Evolutionary conservation across 2,797 vertebrate genomes (phyloP).

Genomic region (Pangasius krempfi): DNA sequence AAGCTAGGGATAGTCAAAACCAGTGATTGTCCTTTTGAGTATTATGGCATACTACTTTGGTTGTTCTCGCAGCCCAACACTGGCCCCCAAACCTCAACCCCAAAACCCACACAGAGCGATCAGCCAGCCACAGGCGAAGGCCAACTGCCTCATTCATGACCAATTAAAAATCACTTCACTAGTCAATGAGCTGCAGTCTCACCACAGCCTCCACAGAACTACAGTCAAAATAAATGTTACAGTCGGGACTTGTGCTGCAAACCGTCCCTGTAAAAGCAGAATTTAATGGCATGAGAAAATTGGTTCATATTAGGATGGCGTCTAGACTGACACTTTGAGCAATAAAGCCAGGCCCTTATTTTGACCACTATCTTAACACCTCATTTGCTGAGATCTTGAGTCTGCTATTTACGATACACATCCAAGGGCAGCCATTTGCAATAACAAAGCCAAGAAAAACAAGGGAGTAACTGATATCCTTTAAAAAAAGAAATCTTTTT

Average conservation of each 20-base stretch:
- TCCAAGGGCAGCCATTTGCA: neutral
- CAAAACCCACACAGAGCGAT: conserved; percentile 58
- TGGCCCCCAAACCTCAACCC: conserved; percentile 32
- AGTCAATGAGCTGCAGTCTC: conserved; percentile 66
- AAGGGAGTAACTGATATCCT: conserved; percentile 24
- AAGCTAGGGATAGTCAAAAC: conserved; percentile 16
- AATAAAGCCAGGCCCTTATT: conserved; percentile 31
- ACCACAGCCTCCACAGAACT: conserved; percentile 69
- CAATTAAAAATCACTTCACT: conserved; percentile 73
- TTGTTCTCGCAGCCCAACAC: conserved; percentile 38
- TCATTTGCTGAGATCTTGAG: conserved; percentile 29
- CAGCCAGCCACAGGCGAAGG: conserved; percentile 53
- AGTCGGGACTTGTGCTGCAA: conserved; percentile 44
- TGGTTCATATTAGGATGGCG: conserved; percentile 23
- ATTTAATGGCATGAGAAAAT: conserved; percentile 41
- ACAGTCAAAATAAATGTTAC: conserved; percentile 63
- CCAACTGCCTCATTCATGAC: conserved; percentile 64
- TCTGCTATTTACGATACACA: conserved; percentile 25
- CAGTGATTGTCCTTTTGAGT: conserved; percentile 28
- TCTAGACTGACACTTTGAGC: conserved; percentile 42
- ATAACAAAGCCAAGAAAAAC: conserved; percentile 25
- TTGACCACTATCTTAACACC: conserved; percentile 29
- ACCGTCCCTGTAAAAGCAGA: conserved; percentile 53
- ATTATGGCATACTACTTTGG: conserved; percentile 33
- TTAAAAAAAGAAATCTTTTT: neutral